These are phyloP conservation scores for Protophormia terraenovae DNA, from an alignment of 2,888 invertebrate species.

Conservation along the genomic window DNA sequence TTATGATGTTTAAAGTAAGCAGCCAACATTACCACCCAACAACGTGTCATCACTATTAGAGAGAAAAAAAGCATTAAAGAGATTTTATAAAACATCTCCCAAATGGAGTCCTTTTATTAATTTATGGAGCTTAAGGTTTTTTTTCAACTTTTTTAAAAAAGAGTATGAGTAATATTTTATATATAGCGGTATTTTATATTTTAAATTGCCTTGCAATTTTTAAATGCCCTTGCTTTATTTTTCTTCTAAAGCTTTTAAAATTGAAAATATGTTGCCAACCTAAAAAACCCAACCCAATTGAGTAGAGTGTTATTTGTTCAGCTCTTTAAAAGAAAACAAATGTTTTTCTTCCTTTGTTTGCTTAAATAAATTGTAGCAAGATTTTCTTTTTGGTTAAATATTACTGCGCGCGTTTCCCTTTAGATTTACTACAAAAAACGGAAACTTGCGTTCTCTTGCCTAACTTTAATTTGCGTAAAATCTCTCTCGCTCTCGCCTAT, in stretches of 20 bases:
- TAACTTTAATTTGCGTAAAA: neutral
- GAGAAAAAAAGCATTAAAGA: neutral
- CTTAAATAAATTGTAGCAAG: slow-evolving; percentile 30
- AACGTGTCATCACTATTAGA: neutral
- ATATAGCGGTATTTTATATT: neutral
- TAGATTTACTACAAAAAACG: neutral
- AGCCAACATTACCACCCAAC: neutral
- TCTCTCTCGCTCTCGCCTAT: neutral
- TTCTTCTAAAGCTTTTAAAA: slow-evolving; percentile 7
- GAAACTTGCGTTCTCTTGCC: slow-evolving; percentile 30
- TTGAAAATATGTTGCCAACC: slow-evolving; percentile 60
- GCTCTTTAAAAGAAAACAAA: neutral
- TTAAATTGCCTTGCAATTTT: slow-evolving; percentile 16
- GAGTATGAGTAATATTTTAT: neutral
- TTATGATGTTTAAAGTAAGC: slow-evolving; percentile 9
- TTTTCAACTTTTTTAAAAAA: neutral
- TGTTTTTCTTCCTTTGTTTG: slow-evolving; percentile 14
- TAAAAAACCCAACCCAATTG: slow-evolving; percentile 36
- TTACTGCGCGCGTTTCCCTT: slow-evolving; percentile 44
- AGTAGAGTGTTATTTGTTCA: slow-evolving; percentile 24
- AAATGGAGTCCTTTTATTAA: neutral
- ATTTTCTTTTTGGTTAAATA: slow-evolving; percentile 13
- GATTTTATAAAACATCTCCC: neutral
- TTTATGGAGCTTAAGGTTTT: neutral
- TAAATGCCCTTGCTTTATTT: slow-evolving; percentile 36